Base-by-base conservation (phyloP, 2,797 vertebrate species). In the Aulostomus chinensis region DNA sequence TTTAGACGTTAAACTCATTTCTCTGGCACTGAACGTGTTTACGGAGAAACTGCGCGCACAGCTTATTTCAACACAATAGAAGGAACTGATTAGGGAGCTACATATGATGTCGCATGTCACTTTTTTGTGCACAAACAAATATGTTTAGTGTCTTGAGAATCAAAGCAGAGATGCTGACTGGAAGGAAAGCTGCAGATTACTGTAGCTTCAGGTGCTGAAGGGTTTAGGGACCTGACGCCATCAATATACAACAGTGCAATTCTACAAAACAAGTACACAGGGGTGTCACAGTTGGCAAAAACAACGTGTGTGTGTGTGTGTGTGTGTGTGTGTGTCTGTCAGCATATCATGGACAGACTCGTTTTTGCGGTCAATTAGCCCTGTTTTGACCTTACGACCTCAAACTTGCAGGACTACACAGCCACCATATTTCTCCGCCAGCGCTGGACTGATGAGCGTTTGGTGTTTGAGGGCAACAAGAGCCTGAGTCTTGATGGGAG, bases 351-450 rank as follows among this genome's bases (percentile, higher is more conserved):
- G 52, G 42, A 51, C 18, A 37, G 16, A n/a, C 15, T 43, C 60
- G 17, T 51, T 51, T 38, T 40, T 18, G 18, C 15, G 16, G 31
- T 47, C 37, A 13, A 22, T 35, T 11, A 30, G 34, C 28, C 33
- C 7, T 34, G n/a, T 18, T 59, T 12, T 69, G 29, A 76, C 56
- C 42, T 70, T 37, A 73, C 26, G 11, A 3, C 12, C 7, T n/a
- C 4, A 1, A 30, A 68, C 39, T 45, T 56, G 46, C 76, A 96
- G 94, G 95, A 96, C 85, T 96, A 96, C 78, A 96, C 94, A 0
- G 94, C 94, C 46, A 96, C 95, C 69, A 96, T 96, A 74, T 96
- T 96, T 68, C 86, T 96, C 30, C 92, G 94, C 20, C 95, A 96
- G 69, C 84, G 94, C 39, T 96, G 94, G 95, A 95, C 92, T 0